These are phyloP conservation scores for Rutilus rutilus DNA, from an alignment of 2,113 vertebrate genomes.

Conservation along the genomic window DNA sequence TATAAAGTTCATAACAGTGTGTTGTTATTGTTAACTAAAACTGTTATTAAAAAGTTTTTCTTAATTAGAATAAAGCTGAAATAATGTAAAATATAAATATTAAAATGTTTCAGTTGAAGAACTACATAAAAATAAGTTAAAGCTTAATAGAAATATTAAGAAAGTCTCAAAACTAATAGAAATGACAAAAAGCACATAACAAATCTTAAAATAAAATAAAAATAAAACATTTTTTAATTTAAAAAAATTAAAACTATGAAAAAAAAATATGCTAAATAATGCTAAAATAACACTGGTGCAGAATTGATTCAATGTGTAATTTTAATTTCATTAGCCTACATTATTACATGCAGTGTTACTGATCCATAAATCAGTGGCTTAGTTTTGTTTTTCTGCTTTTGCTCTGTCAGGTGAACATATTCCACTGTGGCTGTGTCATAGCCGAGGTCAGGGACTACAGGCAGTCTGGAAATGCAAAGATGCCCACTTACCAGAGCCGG, in stretches of 20 bases:
- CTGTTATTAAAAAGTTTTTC: background rate
- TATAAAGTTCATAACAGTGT: background rate
- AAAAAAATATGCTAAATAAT: background rate
- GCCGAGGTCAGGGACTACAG: slow-evolving; percentile 96
- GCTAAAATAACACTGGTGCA: background rate
- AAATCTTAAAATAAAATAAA: background rate
- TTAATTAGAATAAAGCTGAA: background rate
- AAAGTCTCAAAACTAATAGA: too few relatives aligned
- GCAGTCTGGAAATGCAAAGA: slow-evolving; percentile 92
- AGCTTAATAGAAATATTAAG: background rate
- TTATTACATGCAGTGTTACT: background rate
- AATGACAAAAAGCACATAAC: background rate
- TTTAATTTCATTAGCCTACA: background rate
- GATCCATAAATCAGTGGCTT: background rate
- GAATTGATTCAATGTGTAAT: background rate
- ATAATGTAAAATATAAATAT: background rate
- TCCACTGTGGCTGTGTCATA: slow-evolving; percentile 97
- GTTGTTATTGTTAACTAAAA: background rate
- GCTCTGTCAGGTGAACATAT: slow-evolving; percentile 92
- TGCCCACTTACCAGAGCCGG: slow-evolving; percentile 91
- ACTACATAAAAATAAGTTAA: background rate
- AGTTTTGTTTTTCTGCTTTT: background rate
- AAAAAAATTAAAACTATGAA: background rate
- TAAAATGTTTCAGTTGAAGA: background rate
- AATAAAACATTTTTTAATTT: too few relatives aligned